Base-by-base conservation (phyloP, 2,113 vertebrate genomes). In the Pseudolaguvia tuberculata region DNA sequence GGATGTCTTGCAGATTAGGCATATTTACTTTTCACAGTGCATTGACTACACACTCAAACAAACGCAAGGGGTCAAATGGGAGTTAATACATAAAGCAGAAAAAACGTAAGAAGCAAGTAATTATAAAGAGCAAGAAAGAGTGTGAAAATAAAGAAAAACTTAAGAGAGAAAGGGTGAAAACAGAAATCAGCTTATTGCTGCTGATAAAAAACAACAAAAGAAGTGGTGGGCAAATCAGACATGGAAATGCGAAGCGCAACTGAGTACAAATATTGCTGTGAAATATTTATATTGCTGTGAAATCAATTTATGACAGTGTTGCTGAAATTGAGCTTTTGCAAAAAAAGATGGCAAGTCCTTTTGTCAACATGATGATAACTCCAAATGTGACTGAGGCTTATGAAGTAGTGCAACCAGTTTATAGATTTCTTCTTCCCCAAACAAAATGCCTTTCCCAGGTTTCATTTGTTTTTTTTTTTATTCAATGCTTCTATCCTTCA, bases 1-100 rank as follows among this genome's bases (percentile, higher is more conserved):
- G 14, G 27, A 76, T 57, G 55, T 76, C 61, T 52, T 48, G 20
- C 31, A 45, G 58, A 69, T 52, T n/a, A 47, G 52, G 23, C 56
- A 42, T 52, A 39, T 76, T 50, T 76, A 39, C 53, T 51, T 69
- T 61, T 70, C 42, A 51, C 42, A 58, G 29, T 21, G 56, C 75
- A 61, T 48, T 51, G 21, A 61, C 47, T 76, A 61, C 29, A 76
- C 20, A 17, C 66, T 62, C 23, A 42, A 51, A 58, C 65, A 55
- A 53, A 55, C 50, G 42, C 31, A 11, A 21, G 25, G 42, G 25
- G 52, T 50, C 45, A 50, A 27, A 55, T 45, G 61, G 35, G 17
- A 45, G 50, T 20, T n/a, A 53, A 67, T 55, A 29, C 55, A 58
- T 11, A 58, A 67, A 68, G 42, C 74, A 59, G 23, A 42, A 42